phyloP scores from a whole-genome alignment of 1,140 invertebrate species.

The Batillaria attramentaria region DNA sequence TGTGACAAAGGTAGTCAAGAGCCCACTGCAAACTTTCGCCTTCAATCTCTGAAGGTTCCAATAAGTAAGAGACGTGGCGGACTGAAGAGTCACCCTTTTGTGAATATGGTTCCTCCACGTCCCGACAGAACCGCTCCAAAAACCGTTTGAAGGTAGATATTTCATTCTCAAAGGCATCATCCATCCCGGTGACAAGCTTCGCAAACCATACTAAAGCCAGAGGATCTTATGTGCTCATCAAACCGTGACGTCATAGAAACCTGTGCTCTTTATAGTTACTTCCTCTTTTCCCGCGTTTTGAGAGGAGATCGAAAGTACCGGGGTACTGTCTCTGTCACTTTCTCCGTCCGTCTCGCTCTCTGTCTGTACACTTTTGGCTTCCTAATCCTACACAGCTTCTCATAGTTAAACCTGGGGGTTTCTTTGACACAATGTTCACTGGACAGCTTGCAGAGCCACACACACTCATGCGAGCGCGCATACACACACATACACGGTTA shows the following conservation, averaged over 20 bases:
- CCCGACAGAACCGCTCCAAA: constrained; percentile 53
- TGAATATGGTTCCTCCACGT: constrained; percentile 35
- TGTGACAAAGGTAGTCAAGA: constrained; percentile 83
- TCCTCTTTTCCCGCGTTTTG: too few relatives aligned
- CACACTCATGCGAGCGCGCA: too few relatives aligned
- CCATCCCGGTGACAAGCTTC: constrained; percentile 48
- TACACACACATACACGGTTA: too few relatives aligned
- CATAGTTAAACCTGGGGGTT: too few relatives aligned
- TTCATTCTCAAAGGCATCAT: constrained; percentile 46
- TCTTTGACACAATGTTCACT: too few relatives aligned
- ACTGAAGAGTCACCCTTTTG: constrained; percentile 82
- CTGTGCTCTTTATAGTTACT: too few relatives aligned
- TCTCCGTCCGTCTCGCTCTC: too few relatives aligned
- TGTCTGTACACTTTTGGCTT: too few relatives aligned
- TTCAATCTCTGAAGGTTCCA: constrained; percentile 80
- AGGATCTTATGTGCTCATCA: constrained; percentile 44
- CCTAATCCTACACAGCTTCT: too few relatives aligned
- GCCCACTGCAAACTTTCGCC: constrained; percentile 85
- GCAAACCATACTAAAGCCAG: constrained; percentile 43
- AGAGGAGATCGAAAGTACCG: too few relatives aligned
- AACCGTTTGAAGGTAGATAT: constrained; percentile 51
- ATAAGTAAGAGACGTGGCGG: constrained; percentile 79
- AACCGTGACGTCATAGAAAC: constrained; percentile 39
- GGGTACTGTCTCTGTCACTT: too few relatives aligned
- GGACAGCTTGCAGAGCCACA: too few relatives aligned